Evolutionary conservation across 2,797 vertebrate species (phyloP).

Genomic region (Ctenochaetus hawaiiensis): DNA sequence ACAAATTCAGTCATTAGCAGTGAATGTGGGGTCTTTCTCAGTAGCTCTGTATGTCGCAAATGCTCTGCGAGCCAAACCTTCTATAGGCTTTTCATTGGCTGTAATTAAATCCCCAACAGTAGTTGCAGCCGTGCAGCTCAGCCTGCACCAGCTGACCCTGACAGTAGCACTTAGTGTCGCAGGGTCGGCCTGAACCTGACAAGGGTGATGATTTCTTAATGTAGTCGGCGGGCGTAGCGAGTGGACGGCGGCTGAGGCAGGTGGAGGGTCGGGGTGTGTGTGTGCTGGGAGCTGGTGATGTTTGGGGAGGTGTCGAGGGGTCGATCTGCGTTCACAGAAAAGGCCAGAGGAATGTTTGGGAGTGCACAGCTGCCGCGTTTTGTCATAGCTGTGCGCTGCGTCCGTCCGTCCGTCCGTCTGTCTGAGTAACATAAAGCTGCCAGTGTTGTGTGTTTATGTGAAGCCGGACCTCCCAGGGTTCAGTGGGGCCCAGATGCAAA

Average conservation of each 20-base stretch:
- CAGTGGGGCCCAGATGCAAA: constrained; percentile 49
- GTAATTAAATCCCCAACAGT: constrained; percentile 49
- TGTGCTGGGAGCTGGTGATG: constrained; percentile 41
- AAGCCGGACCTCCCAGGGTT: constrained; percentile 69
- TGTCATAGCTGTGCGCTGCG: constrained; percentile 73
- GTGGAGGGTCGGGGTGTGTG: constrained; percentile 35
- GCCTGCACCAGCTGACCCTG: constrained; percentile 54
- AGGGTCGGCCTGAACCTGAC: constrained; percentile 60
- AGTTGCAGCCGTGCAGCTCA: constrained; percentile 32
- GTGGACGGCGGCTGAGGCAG: constrained; percentile 19
- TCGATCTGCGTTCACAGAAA: constrained; percentile 59
- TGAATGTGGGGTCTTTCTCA: no score
- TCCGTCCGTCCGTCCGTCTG: constrained; percentile 51
- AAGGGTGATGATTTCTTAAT: constrained; percentile 80
- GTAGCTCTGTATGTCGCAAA: constrained; percentile 4
- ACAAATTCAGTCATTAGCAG: no score
- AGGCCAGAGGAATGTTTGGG: constrained; percentile 79
- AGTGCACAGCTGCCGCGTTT: constrained; percentile 84
- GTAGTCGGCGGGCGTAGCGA: constrained; percentile 41
- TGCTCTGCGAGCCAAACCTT: constrained; percentile 12
- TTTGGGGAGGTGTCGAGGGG: constrained; percentile 45
- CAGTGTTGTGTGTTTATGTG: constrained; percentile 72
- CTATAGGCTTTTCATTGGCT: constrained; percentile 11
- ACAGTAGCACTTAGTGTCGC: constrained; percentile 44
- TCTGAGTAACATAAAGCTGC: constrained; percentile 75